These are phyloP conservation scores for Megalops cyprinoides DNA, from an alignment of 2,797 vertebrate genomes.

Conservation along the genomic window DNA sequence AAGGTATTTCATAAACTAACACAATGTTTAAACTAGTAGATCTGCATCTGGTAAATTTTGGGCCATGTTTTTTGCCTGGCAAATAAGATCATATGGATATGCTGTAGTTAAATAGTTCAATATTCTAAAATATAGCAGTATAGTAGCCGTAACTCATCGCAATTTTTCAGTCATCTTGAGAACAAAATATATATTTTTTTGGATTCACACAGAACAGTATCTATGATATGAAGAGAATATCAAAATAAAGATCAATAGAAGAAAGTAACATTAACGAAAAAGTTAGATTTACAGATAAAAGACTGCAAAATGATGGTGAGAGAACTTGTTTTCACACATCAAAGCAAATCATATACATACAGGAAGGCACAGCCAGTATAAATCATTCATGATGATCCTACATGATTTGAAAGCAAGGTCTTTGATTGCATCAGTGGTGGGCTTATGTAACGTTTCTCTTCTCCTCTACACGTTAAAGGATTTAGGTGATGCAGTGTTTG, in stretches of 20 bases:
- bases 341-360: not conserved
- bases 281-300: not conserved
- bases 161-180: not conserved
- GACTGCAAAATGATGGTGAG: not conserved
- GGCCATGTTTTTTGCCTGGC: too few species aligned
- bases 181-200: too few species aligned
- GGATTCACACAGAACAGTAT: not conserved
- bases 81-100: too few species aligned
- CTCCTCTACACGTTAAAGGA: not conserved
- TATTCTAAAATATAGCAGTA: not conserved
- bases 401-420: not conserved
- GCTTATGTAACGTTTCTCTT: conserved; percentile 1
- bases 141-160: not conserved
- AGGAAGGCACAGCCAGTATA: not conserved
- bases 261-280: not conserved
- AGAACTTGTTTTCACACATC: not conserved
- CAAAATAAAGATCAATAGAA: not conserved
- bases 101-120: not conserved
- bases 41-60: too few species aligned
- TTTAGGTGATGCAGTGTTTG: not conserved
- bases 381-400: conserved; percentile 8
- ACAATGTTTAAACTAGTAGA: too few species aligned
- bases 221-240: not conserved
- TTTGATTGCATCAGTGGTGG: not conserved
- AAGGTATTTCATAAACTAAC: too few species aligned